Evolutionary conservation across 2,888 invertebrate species (phyloP).

Genomic region (Odontothrips loti): DNA sequence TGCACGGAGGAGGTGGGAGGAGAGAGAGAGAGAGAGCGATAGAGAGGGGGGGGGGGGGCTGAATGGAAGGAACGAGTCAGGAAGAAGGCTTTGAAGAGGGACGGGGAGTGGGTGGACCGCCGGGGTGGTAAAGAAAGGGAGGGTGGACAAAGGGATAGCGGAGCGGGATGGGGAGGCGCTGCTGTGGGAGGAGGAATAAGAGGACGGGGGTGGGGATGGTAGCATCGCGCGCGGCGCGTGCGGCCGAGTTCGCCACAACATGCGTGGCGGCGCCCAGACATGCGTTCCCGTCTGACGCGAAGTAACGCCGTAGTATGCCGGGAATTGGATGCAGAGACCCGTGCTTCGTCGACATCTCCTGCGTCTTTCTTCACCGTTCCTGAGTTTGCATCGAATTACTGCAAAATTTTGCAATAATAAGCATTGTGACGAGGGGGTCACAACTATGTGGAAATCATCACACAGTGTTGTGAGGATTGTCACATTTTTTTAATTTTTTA

Average conservation of each 20-base stretch:
- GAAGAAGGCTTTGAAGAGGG: slow-evolving; percentile 18
- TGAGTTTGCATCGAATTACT: too few relatives aligned
- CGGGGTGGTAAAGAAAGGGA: slow-evolving; percentile 25
- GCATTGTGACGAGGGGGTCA: too few relatives aligned
- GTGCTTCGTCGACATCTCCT: too few relatives aligned
- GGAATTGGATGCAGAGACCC: slow-evolving; percentile 30
- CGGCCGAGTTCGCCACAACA: background rate
- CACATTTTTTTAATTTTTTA: too few relatives aligned
- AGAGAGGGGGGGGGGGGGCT: background rate
- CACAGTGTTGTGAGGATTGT: too few relatives aligned
- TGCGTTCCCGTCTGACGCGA: background rate
- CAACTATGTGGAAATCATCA: too few relatives aligned
- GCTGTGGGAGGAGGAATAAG: background rate
- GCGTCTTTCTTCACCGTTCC: too few relatives aligned
- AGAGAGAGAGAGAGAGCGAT: slow-evolving; percentile 2
- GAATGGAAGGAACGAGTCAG: background rate
- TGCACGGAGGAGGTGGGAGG: slow-evolving; percentile 26
- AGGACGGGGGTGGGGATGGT: background rate
- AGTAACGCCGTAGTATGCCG: background rate
- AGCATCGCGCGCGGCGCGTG: background rate
- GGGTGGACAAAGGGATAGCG: background rate
- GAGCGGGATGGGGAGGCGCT: slow-evolving; percentile 5
- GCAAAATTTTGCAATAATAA: too few relatives aligned
- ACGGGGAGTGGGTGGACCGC: background rate
- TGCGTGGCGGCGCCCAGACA: background rate